phyloP scores from a whole-genome alignment of 2,888 invertebrate species.

The Coleophora flavipennella region DNA sequence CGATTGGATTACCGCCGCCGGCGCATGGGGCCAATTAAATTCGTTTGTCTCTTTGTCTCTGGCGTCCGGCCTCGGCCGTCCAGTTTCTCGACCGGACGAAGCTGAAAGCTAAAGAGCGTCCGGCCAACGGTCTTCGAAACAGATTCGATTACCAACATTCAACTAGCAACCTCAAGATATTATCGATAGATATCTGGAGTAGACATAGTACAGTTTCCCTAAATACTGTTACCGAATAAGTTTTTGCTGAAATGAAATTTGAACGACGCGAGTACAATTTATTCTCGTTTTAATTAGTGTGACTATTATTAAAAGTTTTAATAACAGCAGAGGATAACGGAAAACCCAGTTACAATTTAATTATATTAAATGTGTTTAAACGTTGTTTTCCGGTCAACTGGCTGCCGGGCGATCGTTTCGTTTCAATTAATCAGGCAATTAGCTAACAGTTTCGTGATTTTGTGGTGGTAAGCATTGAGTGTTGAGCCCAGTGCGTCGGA shows the following conservation, averaged over 20 bases:
- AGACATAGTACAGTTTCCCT: too few relatives aligned
- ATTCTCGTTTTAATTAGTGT: too few relatives aligned
- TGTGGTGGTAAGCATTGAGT: too few relatives aligned
- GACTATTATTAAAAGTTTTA: too few relatives aligned
- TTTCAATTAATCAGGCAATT: background rate
- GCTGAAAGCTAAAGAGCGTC: conserved; percentile 52
- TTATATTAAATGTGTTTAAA: background rate
- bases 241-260: too few relatives aligned
- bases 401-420: background rate
- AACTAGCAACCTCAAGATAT: too few relatives aligned
- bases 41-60: conserved; percentile 64
- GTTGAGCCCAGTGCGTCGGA: too few relatives aligned
- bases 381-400: background rate
- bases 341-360: background rate
- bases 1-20: conserved; percentile 55
- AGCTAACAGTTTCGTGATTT: background rate
- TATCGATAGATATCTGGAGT: too few relatives aligned
- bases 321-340: background rate
- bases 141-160: conserved; percentile 47
- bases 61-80: conserved; percentile 16
- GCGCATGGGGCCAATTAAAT: conserved; percentile 64
- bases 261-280: too few relatives aligned
- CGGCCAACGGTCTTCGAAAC: conserved; percentile 43
- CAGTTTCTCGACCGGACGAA: conserved; percentile 24
- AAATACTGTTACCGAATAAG: too few relatives aligned